Base-by-base conservation (phyloP, 2,888 invertebrate species). In the Esperia sulphurella region DNA sequence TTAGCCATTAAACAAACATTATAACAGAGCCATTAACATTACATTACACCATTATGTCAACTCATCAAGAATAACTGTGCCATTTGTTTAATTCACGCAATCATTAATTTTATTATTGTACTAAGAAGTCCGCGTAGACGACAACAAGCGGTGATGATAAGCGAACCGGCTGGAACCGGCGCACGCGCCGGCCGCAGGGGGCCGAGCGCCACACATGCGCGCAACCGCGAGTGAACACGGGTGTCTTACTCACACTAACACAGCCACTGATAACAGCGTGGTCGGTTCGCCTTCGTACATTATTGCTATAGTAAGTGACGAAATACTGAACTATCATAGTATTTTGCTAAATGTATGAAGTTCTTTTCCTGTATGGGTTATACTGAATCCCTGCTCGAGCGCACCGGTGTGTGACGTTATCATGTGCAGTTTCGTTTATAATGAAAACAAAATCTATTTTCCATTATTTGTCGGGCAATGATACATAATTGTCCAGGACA, bases 131-230 rank as follows among this genome's bases (percentile, higher is more conserved):
- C 57, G 58, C 67, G 71, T 74, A 75, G 76, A 71, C 80, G 75
- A 72, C 70, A 70, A 71, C 64, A 55, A 52, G 59, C 52, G 55
- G 47, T n/a, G 37, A 55, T 61, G 87, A 87, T 87, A 87, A 87
- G 75, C 42, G 59, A 87, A 80, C 88, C 75, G 78, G 82, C 59
- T 71, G 38, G 48, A 81, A 83, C 84, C 75, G 65, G 75, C 65
- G 71, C 72, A 61, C 69, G 68, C 73, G 76, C 67, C 77, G 77
- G 70, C 84, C 83, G 83, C 86, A 82, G 85, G 83, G 79, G 83
- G 86, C 82, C 85, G 75, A 45, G 50, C 53, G 49, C 8, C 39
- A 8, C 39, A n/a, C 58, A 49, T 59, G 54, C 67, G 50, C 75
- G 57, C 67, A 62, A 14, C 8, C 63, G 49, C 46, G 43, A 52